Base-by-base conservation (phyloP, 2,888 invertebrate species). In the Tholera decimalis region DNA sequence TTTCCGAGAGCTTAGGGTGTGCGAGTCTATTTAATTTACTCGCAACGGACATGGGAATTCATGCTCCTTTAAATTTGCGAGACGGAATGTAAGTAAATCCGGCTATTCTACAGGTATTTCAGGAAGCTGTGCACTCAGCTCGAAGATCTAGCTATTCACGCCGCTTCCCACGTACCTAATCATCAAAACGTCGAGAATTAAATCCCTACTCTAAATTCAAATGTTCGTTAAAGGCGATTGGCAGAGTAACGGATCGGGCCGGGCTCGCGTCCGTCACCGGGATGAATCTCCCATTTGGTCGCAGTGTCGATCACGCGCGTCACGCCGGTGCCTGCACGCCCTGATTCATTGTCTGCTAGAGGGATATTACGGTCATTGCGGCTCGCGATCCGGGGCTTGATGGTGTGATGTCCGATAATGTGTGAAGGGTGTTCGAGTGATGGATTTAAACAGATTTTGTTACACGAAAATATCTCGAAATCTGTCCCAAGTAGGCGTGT, bases 261-360 rank as follows among this genome's bases (percentile, higher is more conserved):
- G 57, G 35, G 28, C 35, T 41, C 35, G 70, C 56, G 55, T 8
- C 50, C 43, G 66, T 28, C 67, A 24, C 20, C 41, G 56, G 72
- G 79, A 79, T 75, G 79, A 65, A 65, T 62, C 61, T 62, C 46
- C 55, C 60, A 77, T 80, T 79, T 63, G 62, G 62, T 72, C 51
- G 57, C 66, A 44, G 73, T 62, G 80, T 77, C 63, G 80, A 77
- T 77, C 73, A 60, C 79, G 51, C 33, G 54, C 55, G 77, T 70
- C 71, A 64, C 43, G 61, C 39, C 69, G 59, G 72, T 58, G 77
- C 73, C 55, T 72, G 77, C 80, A 59, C 47, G 43, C 58, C 28
- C 58, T 77, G 77, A 80, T 77, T 77, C 77, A 77, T 77, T 59
- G 75, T 55, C 62, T 33, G 69, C 53, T 26, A 47, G 43, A 73